Percentiles rank a stretch among this genome's conserved stretches.
Evolutionary conservation across 2,113 vertebrate species (phyloP).

Genomic region (Sitta europaea): DNA sequence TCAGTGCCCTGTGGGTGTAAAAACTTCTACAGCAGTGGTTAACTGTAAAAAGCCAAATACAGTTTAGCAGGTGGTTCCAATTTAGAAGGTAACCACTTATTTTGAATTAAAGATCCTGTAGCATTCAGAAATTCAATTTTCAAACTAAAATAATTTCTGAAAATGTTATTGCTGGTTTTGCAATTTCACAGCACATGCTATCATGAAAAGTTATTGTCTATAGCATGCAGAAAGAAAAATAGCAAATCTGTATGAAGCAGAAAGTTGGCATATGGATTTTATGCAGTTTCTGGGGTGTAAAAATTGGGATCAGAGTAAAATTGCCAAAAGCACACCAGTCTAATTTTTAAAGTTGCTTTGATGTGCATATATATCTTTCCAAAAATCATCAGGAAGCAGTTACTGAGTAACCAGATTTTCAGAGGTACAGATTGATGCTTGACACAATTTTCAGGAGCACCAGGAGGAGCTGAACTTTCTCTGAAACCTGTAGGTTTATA

Average conservation of each 20-base stretch:
- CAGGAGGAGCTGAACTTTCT: background rate
- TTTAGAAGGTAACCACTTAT: background rate
- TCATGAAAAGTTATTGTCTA: background rate
- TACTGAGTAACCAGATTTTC: background rate
- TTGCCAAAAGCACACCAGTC: background rate
- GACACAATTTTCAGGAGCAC: background rate
- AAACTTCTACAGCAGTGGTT: background rate
- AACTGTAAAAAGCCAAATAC: background rate
- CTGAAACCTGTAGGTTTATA: background rate
- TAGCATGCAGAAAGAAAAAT: background rate
- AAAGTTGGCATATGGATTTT: background rate
- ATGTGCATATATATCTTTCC: background rate
- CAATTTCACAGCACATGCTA: background rate
- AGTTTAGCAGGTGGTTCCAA: background rate
- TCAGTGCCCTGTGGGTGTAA: background rate
- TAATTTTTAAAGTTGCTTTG: background rate
- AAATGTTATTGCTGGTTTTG: background rate
- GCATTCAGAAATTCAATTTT: background rate
- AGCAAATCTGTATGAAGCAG: background rate
- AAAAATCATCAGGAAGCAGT: background rate
- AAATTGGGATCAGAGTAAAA: background rate
- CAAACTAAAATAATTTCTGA: background rate
- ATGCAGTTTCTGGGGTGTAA: background rate
- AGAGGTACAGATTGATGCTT: background rate
- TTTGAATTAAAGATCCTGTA: background rate